Percentiles rank a stretch among this genome's conserved stretches.
Conservation (phyloP, 1,140 invertebrate genomes). For the Parasteatoda tepidariorum region DNA sequence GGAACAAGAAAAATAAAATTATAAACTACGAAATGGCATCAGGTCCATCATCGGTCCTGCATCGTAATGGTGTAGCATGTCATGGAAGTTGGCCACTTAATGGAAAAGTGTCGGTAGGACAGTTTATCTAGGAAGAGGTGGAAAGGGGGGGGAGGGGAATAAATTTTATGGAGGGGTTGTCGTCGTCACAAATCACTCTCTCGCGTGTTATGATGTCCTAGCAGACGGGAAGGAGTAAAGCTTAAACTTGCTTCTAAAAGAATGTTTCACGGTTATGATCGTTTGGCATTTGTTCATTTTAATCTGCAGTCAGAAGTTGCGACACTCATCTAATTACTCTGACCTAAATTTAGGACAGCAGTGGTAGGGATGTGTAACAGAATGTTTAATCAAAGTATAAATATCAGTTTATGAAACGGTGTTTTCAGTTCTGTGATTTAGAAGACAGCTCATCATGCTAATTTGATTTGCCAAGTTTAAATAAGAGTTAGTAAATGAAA, state of each 20-base stretch:
- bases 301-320: no score
- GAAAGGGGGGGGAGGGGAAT: not conserved
- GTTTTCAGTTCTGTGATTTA: no score
- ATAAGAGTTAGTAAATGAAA: no score
- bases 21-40: no score
- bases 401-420: no score
- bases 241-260: not conserved
- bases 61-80: not conserved
- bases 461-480: no score
- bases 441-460: no score
- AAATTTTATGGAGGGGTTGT: conserved; percentile 6
- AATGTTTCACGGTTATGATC: not conserved
- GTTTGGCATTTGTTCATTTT: not conserved
- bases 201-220: not conserved
- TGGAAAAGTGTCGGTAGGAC: not conserved
- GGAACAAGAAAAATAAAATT: no score
- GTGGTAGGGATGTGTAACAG: no score
- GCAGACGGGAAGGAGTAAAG: not conserved
- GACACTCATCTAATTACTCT: no score
- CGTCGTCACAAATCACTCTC: conserved; percentile 2
- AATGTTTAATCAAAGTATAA: no score
- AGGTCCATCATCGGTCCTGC: not conserved
- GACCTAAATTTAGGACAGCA: no score
- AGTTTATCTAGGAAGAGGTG: not conserved
- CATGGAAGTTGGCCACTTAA: not conserved